Base-by-base conservation (phyloP, 2,797 vertebrate species). In the Nannoperca obscura region DNA sequence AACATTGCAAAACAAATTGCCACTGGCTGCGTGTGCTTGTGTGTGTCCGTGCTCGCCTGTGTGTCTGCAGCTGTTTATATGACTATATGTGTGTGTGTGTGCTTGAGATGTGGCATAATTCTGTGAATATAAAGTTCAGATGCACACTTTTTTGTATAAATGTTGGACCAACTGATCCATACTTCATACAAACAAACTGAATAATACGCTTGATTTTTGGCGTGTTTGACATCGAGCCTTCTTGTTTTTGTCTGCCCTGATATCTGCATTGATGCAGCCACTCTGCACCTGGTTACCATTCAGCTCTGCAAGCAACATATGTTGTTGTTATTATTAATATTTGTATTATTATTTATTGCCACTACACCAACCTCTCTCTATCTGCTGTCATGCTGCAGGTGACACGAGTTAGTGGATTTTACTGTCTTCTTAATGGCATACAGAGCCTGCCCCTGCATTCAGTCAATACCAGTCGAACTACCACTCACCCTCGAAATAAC, bases 401-500 rank as follows among this genome's bases (percentile, higher is more conserved):
- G 81, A 85, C 76, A 82, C 49, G 55, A 80, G 50, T 83, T 80
- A 76, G 68, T 83, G 61, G 78, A 83, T 84, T 87, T 74, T 74
- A 58, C 59, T 78, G 74, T 80, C 80, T 82, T 72, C 71, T 68
- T 89, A 88, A 86, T 83, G 72, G 66, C 74, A 73, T 50, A 78
- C 72, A 87, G 71, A 80, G 76, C 85, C 73, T 76, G 76, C 75
- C 59, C 57, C 79, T 60, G 67, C 55, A 64, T 75, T 91, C 74
- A 76, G 36, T 92, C 88, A 90, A 84, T 91, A 89, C 73, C 74
- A 85, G 87, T 89, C 80, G 57, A 91, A 86, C 86, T 64, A 69
- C 79, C 80, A 30, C 71, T 92, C 87, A 85, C 68, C 83, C 87
- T 77, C 40, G 7, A 91, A 89, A 89, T 86, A 86, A 91, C 87